These are phyloP conservation scores for Myotis planiceps DNA, from an alignment of 2,797 vertebrate genomes.

Conservation along the genomic window DNA sequence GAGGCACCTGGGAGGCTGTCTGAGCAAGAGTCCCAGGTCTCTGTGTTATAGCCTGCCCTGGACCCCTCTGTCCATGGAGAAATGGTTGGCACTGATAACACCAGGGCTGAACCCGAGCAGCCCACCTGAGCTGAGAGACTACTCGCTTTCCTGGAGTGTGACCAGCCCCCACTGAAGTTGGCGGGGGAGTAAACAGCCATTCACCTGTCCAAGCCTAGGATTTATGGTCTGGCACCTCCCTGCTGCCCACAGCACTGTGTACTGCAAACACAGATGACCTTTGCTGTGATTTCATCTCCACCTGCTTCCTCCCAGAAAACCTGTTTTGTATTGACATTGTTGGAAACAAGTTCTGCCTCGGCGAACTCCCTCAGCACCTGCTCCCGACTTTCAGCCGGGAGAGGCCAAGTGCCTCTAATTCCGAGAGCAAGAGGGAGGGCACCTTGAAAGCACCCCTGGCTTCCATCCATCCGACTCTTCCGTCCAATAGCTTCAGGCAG, in stretches of 20 bases:
- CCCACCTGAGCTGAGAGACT: neutral
- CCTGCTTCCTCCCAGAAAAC: slow-evolving; percentile 55
- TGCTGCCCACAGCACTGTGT: neutral
- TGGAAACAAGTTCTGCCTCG: neutral
- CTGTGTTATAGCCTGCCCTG: neutral
- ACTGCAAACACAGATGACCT: slow-evolving; percentile 74
- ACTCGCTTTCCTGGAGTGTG: neutral
- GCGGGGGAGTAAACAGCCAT: neutral
- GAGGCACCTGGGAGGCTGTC: neutral
- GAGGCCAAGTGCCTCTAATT: slow-evolving; percentile 21
- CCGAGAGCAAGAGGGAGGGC: neutral
- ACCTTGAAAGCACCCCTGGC: neutral
- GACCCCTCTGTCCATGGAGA: neutral
- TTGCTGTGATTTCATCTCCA: slow-evolving; percentile 64
- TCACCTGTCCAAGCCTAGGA: slow-evolving; percentile 31
- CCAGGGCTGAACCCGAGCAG: neutral
- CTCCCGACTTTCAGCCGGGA: neutral
- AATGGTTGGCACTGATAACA: neutral
- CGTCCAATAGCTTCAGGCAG: neutral
- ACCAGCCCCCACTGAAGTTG: neutral
- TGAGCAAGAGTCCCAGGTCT: neutral
- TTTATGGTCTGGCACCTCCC: slow-evolving; percentile 62
- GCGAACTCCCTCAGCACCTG: slow-evolving; percentile 43
- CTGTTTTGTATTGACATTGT: slow-evolving; percentile 30
- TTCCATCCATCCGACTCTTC: neutral